A percentile compares a stretch with the other conserved stretches of the same genome.
phyloP scores from a whole-genome alignment of 2,113 vertebrate species.

The Uria aalge region DNA sequence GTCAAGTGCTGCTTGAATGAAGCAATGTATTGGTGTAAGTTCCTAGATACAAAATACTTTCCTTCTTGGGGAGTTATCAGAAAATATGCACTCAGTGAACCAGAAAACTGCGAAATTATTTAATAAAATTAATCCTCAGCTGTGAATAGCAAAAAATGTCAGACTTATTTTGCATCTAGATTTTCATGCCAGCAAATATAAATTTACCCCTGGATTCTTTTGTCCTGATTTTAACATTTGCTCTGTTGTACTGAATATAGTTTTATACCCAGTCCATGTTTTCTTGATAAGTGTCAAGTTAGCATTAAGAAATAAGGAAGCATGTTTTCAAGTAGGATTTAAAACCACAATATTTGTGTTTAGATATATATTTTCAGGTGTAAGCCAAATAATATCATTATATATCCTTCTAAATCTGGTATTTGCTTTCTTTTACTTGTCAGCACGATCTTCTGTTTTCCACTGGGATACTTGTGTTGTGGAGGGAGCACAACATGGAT shows the following conservation, averaged over 20 bases:
- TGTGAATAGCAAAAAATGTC: slow-evolving; percentile 57
- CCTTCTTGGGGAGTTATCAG: slow-evolving; percentile 17
- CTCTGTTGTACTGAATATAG: neutral
- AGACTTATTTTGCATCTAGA: slow-evolving; percentile 35
- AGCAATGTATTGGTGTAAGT: neutral
- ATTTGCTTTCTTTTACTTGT: neutral
- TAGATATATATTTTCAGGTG: neutral
- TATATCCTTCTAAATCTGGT: neutral
- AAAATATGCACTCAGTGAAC: slow-evolving; percentile 19
- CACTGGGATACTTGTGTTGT: neutral
- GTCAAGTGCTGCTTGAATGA: slow-evolving; percentile 12
- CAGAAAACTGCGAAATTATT: slow-evolving; percentile 34
- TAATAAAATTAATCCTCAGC: slow-evolving; percentile 46
- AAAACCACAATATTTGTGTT: neutral
- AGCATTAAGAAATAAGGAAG: slow-evolving; percentile 7
- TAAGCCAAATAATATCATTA: neutral
- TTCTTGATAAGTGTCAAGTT: slow-evolving; percentile 12
- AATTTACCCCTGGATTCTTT: slow-evolving; percentile 34
- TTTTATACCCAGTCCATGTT: neutral
- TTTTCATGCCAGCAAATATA: slow-evolving; percentile 44
- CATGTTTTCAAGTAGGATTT: neutral
- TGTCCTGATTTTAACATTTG: slow-evolving; percentile 10
- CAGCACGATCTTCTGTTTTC: neutral
- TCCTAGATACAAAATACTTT: neutral
- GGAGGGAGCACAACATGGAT: neutral